phyloP scores from a whole-genome alignment of 2,888 invertebrate species.

The Stenotaenia linearis region DNA sequence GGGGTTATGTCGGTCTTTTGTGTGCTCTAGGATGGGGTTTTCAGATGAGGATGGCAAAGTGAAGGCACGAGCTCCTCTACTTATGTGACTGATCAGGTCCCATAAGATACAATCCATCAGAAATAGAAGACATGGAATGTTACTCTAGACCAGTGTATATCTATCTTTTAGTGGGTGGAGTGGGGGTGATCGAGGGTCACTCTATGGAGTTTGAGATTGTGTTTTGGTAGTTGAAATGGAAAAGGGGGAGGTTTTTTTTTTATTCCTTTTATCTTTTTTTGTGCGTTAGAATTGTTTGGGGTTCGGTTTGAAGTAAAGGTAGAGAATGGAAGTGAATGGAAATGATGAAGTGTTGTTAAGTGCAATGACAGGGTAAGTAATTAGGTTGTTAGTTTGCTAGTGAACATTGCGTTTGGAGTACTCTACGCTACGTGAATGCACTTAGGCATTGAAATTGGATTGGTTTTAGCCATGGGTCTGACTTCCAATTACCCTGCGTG shows the following conservation, averaged over 20 bases:
- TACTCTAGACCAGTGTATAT: background rate
- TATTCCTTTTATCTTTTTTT: background rate
- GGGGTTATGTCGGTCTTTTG: conserved; percentile 19
- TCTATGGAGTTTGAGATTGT: background rate
- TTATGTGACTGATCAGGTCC: conserved; percentile 21
- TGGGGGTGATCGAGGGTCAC: background rate
- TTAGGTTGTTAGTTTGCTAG: conserved; percentile 2
- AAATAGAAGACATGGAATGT: conserved; percentile 22
- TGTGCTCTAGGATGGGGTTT: background rate
- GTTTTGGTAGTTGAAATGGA: background rate
- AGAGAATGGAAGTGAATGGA: background rate
- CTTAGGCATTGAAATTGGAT: conserved; percentile 10
- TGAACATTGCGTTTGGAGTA: background rate
- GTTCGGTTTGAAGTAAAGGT: background rate
- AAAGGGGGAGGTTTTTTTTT: background rate
- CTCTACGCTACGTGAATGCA: background rate
- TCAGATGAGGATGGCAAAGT: conserved; percentile 10
- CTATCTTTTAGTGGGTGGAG: background rate
- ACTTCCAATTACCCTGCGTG: background rate
- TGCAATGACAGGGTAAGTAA: background rate
- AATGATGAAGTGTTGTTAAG: background rate
- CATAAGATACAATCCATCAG: conserved; percentile 27
- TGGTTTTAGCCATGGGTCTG: background rate
- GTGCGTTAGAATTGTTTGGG: background rate
- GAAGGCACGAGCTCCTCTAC: background rate